Evolutionary conservation across 1,140 invertebrate species (phyloP).

Genomic region (Drosophila pallidifrons): DNA sequence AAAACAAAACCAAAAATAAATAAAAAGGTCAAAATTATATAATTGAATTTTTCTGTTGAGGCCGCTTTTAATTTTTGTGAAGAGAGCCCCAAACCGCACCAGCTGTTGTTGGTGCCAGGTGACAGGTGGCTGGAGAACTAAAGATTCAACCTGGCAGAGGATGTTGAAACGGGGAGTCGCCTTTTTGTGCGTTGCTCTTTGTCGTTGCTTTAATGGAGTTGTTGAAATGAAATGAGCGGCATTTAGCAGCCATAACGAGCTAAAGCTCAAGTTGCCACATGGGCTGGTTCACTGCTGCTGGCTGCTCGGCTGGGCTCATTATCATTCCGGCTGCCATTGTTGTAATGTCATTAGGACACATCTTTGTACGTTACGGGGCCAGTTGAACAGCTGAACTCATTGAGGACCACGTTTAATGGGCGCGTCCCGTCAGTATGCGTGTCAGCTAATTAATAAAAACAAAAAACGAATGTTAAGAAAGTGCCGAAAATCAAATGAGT

Average conservation of each 20-base stretch:
- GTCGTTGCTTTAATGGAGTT: constrained; percentile 63
- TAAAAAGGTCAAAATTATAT: constrained; percentile 52
- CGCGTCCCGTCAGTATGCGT: background rate
- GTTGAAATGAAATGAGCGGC: constrained; percentile 50
- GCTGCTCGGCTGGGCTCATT: constrained; percentile 55
- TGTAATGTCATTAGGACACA: constrained; percentile 40
- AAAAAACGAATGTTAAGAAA: constrained; percentile 31
- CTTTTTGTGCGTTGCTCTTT: constrained; percentile 26
- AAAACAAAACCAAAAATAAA: constrained; percentile 18
- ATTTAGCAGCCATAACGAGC: constrained; percentile 45
- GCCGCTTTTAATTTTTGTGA: constrained; percentile 60
- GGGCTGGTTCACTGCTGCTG: too few species aligned
- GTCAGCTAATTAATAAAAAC: constrained; percentile 70
- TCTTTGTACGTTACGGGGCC: constrained; percentile 17
- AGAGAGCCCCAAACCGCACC: constrained; percentile 29
- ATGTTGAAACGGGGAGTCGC: background rate
- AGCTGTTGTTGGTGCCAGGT: constrained; percentile 19
- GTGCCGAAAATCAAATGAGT: constrained; percentile 53
- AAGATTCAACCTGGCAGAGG: too few species aligned
- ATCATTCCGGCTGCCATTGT: constrained; percentile 46
- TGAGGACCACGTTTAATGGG: constrained; percentile 30
- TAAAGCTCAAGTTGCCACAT: background rate
- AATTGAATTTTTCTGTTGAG: constrained; percentile 79
- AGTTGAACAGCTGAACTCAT: constrained; percentile 1
- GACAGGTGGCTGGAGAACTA: constrained; percentile 7